Conservation (phyloP, 2,797 vertebrate species). For the Epinephelus coioides region DNA sequence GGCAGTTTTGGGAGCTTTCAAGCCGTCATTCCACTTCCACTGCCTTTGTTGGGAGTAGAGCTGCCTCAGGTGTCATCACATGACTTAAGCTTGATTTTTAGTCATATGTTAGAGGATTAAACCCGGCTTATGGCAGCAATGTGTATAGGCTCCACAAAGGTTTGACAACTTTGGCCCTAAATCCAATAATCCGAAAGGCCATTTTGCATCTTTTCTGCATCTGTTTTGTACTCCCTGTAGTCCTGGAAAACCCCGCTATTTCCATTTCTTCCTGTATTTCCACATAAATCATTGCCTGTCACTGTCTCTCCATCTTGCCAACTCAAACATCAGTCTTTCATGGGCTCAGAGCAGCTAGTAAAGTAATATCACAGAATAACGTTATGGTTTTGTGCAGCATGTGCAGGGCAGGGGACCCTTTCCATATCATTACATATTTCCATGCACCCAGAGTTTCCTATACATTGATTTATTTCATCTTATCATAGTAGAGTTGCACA, state of each 20-base stretch:
- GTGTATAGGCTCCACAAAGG: not conserved
- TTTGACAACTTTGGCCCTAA: no score
- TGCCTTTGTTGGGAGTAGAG: slow-evolving; percentile 1
- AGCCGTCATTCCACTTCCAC: not conserved
- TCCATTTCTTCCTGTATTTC: not conserved
- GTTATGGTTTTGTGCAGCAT: not conserved
- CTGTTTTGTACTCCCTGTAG: not conserved
- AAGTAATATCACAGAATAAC: not conserved
- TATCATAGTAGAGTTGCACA: no score
- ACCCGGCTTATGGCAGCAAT: not conserved
- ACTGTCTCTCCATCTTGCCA: not conserved
- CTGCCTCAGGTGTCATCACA: slow-evolving; percentile 13
- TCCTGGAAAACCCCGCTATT: not conserved
- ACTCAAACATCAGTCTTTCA: not conserved
- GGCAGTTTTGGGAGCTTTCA: not conserved
- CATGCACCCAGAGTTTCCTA: no score
- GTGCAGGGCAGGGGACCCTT: no score
- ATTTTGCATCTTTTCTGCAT: not conserved
- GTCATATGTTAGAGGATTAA: slow-evolving; percentile 13
- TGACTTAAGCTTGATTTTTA: not conserved
- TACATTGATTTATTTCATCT: no score
- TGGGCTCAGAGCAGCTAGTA: no score
- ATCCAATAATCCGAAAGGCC: not conserved
- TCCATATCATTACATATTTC: no score
- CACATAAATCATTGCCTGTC: not conserved